phyloP scores from a whole-genome alignment of 2,113 vertebrate genomes.

The Zosterops hypoxanthus region DNA sequence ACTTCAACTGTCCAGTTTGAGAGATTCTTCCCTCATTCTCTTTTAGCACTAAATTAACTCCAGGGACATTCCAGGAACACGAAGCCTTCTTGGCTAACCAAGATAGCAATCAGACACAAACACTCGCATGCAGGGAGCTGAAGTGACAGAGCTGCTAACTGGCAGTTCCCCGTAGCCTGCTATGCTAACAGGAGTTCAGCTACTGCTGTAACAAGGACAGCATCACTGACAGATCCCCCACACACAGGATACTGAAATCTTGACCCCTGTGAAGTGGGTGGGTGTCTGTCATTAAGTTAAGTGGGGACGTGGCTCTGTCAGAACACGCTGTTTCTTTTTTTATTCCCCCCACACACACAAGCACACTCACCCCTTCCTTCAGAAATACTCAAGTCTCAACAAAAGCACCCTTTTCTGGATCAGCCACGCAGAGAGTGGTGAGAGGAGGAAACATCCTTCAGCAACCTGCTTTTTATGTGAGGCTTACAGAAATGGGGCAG shows the following conservation, averaged over 20 bases:
- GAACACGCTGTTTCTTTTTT: conserved; percentile 17
- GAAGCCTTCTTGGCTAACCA: conserved; percentile 8
- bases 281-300: conserved; percentile 53
- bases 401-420: conserved; percentile 3
- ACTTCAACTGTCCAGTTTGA: background rate
- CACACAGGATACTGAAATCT: background rate
- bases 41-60: background rate
- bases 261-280: conserved; percentile 50
- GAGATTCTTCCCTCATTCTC: background rate
- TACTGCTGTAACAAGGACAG: conserved; percentile 49
- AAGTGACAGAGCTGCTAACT: conserved; percentile 60
- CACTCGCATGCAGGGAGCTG: background rate
- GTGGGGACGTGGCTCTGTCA: background rate
- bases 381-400: background rate
- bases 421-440: fast-evolving
- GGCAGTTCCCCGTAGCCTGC: background rate
- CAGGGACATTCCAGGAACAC: background rate
- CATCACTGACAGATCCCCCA: conserved; percentile 37
- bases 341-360: background rate
- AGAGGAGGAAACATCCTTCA: background rate
- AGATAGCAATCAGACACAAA: conserved; percentile 46
- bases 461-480: background rate
- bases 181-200: conserved; percentile 51
- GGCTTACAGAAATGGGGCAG: background rate
- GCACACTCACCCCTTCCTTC: background rate